phyloP scores from a whole-genome alignment of 2,113 vertebrate genomes.

The Elgaria multicarinata region DNA sequence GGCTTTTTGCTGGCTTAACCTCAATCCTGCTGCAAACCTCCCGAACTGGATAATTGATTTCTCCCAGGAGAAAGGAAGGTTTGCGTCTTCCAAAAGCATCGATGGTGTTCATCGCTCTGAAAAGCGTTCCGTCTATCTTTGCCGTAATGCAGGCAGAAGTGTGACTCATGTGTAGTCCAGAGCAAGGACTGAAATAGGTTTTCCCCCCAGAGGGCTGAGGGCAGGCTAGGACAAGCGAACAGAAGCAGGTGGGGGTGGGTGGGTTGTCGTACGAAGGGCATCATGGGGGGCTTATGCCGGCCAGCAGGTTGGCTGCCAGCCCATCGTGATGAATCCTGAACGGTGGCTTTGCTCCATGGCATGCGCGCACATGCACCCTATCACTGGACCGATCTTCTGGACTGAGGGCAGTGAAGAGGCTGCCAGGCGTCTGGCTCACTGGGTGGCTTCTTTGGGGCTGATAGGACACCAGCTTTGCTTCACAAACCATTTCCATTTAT shows the following conservation, averaged over 20 bases:
- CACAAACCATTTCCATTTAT: neutral
- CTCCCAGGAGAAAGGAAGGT: neutral
- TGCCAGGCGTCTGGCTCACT: neutral
- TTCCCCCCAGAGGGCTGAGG: neutral
- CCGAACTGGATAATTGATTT: no score
- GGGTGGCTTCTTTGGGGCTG: neutral
- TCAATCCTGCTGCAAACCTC: neutral
- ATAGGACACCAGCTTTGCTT: no score
- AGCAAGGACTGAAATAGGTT: slow-evolving; percentile 1
- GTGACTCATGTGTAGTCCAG: neutral
- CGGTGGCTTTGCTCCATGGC: neutral
- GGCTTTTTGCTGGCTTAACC: neutral
- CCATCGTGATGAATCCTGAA: neutral
- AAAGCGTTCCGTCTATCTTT: neutral
- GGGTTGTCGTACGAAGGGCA: neutral
- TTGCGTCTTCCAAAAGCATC: neutral
- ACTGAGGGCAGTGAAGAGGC: neutral
- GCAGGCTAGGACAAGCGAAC: neutral
- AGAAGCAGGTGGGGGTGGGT: slow-evolving; percentile 18
- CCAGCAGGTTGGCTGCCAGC: neutral
- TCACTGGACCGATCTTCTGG: neutral
- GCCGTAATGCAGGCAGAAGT: neutral
- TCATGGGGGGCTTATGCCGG: neutral
- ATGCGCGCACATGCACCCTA: neutral
- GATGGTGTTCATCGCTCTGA: no score